phyloP scores from a whole-genome alignment of 2,797 vertebrate genomes.

The Gorsachius magnificus region DNA sequence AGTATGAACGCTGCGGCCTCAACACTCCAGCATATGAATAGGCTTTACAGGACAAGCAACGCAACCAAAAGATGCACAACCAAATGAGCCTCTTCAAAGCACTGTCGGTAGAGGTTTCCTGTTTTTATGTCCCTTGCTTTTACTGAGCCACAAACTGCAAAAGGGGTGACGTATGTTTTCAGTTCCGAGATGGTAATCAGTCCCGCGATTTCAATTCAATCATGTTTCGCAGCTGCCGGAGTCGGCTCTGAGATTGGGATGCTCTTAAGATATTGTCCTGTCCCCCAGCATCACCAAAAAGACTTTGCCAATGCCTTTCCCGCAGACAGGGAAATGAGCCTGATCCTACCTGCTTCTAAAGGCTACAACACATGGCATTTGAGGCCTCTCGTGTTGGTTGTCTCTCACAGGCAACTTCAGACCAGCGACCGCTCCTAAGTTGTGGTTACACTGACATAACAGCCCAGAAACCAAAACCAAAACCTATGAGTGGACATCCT shows the following conservation, averaged over 20 bases:
- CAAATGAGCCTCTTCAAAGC: not conserved
- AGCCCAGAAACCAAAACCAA: not conserved
- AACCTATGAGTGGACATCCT: not conserved
- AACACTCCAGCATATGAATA: fast-evolving
- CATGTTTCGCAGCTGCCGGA: fast-evolving
- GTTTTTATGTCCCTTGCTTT: not conserved
- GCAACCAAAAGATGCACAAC: fast-evolving
- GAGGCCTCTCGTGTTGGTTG: not conserved
- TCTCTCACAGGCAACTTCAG: not conserved
- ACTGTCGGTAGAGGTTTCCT: not conserved
- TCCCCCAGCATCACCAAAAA: no score
- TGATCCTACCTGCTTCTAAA: not conserved
- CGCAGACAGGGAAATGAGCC: fast-evolving
- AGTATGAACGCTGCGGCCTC: fast-evolving
- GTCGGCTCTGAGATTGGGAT: not conserved
- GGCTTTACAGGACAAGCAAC: not conserved
- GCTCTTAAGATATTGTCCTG: not conserved
- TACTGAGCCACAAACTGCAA: not conserved
- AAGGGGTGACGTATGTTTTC: fast-evolving
- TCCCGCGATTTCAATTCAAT: not conserved
- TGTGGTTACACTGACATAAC: fast-evolving
- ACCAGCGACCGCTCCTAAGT: fast-evolving
- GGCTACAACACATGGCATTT: fast-evolving
- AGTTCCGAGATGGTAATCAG: not conserved
- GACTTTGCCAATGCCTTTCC: not conserved